Evolutionary conservation across 2,113 vertebrate species (phyloP).

Genomic region (Panthera uncia): DNA sequence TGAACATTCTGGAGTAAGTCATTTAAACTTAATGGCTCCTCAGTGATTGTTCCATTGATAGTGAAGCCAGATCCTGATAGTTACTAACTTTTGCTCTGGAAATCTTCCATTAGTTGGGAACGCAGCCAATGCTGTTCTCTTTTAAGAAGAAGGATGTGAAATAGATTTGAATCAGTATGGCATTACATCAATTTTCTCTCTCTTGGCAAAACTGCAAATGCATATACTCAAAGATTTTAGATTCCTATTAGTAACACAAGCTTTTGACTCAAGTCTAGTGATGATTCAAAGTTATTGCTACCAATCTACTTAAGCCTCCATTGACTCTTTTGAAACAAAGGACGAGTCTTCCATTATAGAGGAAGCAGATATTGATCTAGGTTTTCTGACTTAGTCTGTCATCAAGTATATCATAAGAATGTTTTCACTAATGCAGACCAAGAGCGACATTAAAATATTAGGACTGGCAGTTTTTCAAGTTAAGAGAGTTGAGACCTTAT

Average conservation of each 20-base stretch:
- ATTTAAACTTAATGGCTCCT: constrained; percentile 44
- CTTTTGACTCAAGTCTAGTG: background rate
- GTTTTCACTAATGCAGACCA: background rate
- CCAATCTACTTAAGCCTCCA: background rate
- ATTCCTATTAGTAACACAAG: constrained; percentile 34
- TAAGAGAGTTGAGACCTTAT: background rate
- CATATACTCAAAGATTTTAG: constrained; percentile 22
- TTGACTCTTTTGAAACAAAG: constrained; percentile 32
- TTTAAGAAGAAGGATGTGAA: constrained; percentile 50
- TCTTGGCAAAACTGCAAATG: constrained; percentile 44
- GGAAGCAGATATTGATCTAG: constrained; percentile 28
- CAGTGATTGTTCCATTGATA: constrained; percentile 45
- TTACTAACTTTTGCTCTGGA: constrained; percentile 9
- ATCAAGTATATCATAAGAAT: background rate
- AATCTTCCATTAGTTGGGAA: constrained; percentile 53
- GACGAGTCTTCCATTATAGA: background rate
- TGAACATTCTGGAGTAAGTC: constrained; percentile 2
- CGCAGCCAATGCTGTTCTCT: constrained; percentile 22
- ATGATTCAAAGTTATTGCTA: constrained; percentile 29
- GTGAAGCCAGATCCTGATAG: background rate
- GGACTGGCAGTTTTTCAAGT: background rate
- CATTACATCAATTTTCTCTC: constrained; percentile 48
- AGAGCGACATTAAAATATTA: background rate
- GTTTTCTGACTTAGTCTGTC: background rate
- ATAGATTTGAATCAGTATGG: constrained; percentile 43